Evolutionary conservation across 2,888 invertebrate species (phyloP), one percentile per base, ranked within the genome.

Genomic region (Xiphydria camelus): DNA sequence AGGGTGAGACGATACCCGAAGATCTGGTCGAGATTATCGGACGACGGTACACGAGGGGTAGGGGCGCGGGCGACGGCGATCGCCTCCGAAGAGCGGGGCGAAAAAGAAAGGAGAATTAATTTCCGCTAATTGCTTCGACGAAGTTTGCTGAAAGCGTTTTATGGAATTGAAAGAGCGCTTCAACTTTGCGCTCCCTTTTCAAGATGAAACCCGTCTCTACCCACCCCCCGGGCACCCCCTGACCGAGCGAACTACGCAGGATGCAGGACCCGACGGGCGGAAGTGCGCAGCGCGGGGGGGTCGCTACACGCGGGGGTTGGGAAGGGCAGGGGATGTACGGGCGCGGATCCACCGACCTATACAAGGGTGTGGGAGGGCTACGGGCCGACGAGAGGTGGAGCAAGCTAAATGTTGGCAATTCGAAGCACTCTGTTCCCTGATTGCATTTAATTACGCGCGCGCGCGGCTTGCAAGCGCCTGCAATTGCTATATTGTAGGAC

Each of bases 361-460:
- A n/a, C 15, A 34, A 3, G 18, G 9, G 6, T 15, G n/a, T 20
- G 31, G 18, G 47, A 29, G 20, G 41, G 45, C n/a, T n/a, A n/a
- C n/a, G 15, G 18, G 34, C 34, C 10, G 4, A 9, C 15, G 2
- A 15, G 10, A 17, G 50, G 44, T 51, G 41, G 53, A 47, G 58
- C 41, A 59, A 59, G 59, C 60, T 66, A 66, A 65, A 66, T 60
- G 68, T 61, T 59, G 68, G 66, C 64, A 65, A 69, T 70, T 68
- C 66, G 60, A 60, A 66, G 63, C 64, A 68, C 68, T 67, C 68
- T 67, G 63, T 62, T 65, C 64, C 60, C 68, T 70, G 72, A 72
- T 74, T 72, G 73, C 71, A 73, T 73, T 73, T 72, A 73, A 74
- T 74, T 74, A 73, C 72, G 71, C 64, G 64, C 63, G n/a, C n/a